These are phyloP conservation scores for Acanthosepion lycidas DNA, from an alignment of 2,888 invertebrate species.

Conservation along the genomic window DNA sequence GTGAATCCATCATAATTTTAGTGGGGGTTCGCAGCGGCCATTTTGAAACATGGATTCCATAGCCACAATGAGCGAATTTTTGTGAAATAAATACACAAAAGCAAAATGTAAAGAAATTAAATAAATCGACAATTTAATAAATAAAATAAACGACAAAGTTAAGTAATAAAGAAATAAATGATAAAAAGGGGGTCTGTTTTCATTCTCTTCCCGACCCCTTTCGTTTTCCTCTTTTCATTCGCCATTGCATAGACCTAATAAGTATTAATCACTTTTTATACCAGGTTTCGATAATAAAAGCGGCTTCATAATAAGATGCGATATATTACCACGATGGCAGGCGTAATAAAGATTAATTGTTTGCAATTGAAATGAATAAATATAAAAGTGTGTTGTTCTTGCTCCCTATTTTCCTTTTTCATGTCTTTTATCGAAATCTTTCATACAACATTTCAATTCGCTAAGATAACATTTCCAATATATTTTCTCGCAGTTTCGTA, in stretches of 20 bases:
- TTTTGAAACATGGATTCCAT: not conserved
- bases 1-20: not conserved
- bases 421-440: conserved; percentile 33
- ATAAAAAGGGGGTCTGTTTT: not conserved
- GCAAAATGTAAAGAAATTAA: not conserved
- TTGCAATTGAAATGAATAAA: conserved; percentile 12
- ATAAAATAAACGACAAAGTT: not conserved
- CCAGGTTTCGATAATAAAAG: conserved; percentile 33
- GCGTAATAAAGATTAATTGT: conserved; percentile 33
- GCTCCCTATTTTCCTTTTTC: not conserved
- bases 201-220: not conserved
- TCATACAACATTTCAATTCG: conserved; percentile 15
- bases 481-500: not conserved
- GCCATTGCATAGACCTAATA: not conserved
- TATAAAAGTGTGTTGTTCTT: conserved; percentile 20
- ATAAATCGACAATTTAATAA: conserved; percentile 33
- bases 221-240: not conserved
- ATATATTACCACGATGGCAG: conserved; percentile 33
- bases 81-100: not conserved
- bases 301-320: conserved; percentile 8
- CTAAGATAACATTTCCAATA: conserved; percentile 1
- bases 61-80: not conserved
- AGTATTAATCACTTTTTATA: conserved; percentile 33
- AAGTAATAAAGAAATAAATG: not conserved
- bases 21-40: not conserved